Percentiles rank a stretch among this genome's conserved stretches.
Conservation (phyloP, 2,113 vertebrate species). For the Miniopterus natalensis region DNA sequence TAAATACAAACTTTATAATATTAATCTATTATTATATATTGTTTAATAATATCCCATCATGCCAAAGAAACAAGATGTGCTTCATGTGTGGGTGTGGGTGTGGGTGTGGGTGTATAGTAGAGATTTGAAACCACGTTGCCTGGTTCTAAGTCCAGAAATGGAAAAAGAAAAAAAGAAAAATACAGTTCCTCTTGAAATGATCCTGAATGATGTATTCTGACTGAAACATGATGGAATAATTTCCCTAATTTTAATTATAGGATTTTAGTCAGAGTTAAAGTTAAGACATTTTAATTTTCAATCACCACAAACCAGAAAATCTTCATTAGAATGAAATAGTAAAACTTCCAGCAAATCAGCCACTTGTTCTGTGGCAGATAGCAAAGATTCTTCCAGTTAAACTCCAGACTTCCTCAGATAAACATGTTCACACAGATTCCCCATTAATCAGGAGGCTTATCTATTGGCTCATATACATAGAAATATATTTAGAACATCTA, state of each 20-base stretch:
- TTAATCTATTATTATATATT: not conserved
- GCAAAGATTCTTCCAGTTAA: not conserved
- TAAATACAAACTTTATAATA: not conserved
- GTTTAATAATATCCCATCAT: not conserved
- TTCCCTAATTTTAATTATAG: conserved; percentile 39
- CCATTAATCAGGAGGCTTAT: not conserved
- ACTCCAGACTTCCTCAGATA: not conserved
- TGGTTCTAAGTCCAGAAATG: not conserved
- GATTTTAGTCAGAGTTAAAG: not conserved
- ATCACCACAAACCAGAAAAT: not conserved
- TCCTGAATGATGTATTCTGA: not conserved
- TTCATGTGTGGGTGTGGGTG: not conserved
- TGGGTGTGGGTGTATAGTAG: not conserved
- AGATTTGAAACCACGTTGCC: not conserved
- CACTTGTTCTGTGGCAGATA: not conserved
- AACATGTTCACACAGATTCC: not conserved
- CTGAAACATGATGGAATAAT: not conserved
- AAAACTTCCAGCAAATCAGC: not conserved
- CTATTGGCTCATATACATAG: not conserved
- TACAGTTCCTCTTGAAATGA: not conserved
- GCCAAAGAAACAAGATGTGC: not conserved
- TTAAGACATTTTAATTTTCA: conserved; percentile 7
- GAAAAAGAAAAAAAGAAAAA: not conserved
- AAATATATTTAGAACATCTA: not conserved
- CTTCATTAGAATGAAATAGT: conserved; percentile 21